These are phyloP conservation scores for Epinephelus fuscoguttatus DNA, from an alignment of 2,113 vertebrate genomes.

Conservation along the genomic window DNA sequence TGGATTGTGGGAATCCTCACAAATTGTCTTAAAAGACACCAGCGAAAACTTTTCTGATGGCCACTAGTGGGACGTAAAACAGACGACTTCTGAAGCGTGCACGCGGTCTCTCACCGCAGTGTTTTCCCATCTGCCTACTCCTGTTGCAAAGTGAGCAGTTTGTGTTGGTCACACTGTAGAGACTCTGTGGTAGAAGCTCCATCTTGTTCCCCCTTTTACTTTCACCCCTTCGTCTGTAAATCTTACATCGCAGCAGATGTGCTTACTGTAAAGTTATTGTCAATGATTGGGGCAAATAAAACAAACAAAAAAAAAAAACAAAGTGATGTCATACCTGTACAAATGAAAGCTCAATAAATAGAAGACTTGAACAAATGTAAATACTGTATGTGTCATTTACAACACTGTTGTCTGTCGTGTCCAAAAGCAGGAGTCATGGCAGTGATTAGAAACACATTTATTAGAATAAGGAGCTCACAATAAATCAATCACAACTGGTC, in stretches of 20 bases:
- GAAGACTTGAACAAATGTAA: conserved; percentile 71
- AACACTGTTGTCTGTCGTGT: too few relatives aligned
- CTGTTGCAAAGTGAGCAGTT: conserved; percentile 54
- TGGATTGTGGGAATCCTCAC: conserved; percentile 30
- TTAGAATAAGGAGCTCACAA: conserved; percentile 39
- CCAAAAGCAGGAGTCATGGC: not conserved
- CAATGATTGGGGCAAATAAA: conserved; percentile 67
- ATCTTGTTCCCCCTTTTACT: conserved; percentile 38
- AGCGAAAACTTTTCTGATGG: conserved; percentile 40
- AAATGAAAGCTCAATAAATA: conserved; percentile 85
- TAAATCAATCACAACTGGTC: conserved; percentile 25
- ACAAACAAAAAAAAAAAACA: conserved; percentile 37
- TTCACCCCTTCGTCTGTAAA: conserved; percentile 64
- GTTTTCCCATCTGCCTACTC: conserved; percentile 32
- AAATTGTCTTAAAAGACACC: conserved; percentile 34
- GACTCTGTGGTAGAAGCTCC: conserved; percentile 61
- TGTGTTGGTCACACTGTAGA: conserved; percentile 56
- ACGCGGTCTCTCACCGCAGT: conserved; percentile 1
- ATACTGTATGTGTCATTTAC: not conserved
- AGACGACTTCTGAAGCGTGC: conserved; percentile 18
- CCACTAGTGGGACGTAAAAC: not conserved
- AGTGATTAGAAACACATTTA: conserved; percentile 60
- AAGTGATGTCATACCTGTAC: conserved; percentile 80
- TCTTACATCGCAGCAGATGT: conserved; percentile 73
- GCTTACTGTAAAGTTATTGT: conserved; percentile 81